Base-by-base conservation (phyloP, 2,113 vertebrate genomes). In the Aptenodytes forsteri region DNA sequence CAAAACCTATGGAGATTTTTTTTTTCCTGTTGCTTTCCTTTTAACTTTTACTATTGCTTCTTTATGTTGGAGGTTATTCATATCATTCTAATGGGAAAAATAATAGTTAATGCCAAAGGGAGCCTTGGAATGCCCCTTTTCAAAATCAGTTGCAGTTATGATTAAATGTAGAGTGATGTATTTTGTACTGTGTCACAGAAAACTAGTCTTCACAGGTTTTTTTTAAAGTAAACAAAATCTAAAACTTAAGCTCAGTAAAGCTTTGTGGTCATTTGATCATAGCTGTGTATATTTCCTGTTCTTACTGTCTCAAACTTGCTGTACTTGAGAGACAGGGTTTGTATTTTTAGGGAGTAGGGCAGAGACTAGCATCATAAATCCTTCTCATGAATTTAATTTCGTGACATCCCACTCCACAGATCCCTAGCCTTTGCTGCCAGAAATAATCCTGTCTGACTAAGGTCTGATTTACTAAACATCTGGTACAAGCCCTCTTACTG, bases 381-480 rank as follows among this genome's bases (percentile, higher is more conserved):
- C 94, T 95, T 83, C 78, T 81, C 62, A 25, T 93, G 66, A 73
- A 32, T 89, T 84, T 94, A 77, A 85, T 96, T 94, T 96, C 86
- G 36, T 94, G 93, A 94, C 83, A 94, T 95, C 92, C 50, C 67
- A 73, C 92, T 96, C 71, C 79, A 83, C 89, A 87, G 84, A 96
- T 95, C 92, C 73, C 44, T 89, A 75, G 78, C 73, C 89, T 96
- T 72, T 89, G 89, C 96, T 96, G 93, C 81, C 96, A 96, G 93
- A 91, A 97, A 82, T 97, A 97, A 97, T 96, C 94, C 94, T 96
- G 90, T 90, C 77, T 96, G 96, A 94, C 90, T 97, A 95, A 97
- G 91, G 87, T 87, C 80, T 85, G 94, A 94, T 97, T 93, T 93
- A 72, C 86, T 82, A 94, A 96, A 95, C 96, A 97, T 96, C 94